Evolutionary conservation across 2,113 vertebrate genomes (phyloP).

Genomic region (Dipodomys spectabilis): DNA sequence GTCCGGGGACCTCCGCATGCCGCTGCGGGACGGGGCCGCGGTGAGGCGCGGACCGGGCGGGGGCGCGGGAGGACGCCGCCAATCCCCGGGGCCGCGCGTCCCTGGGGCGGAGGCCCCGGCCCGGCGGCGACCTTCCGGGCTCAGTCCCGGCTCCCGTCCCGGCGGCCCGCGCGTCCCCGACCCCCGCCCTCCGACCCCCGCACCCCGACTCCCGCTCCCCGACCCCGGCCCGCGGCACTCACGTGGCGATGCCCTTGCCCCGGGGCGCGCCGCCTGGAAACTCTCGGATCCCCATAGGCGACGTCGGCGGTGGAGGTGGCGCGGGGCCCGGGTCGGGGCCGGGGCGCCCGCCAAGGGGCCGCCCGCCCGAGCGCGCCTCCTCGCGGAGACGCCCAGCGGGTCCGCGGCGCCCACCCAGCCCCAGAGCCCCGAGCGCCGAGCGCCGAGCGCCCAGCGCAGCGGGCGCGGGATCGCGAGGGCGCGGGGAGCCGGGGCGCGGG

Average conservation of each 20-base stretch:
- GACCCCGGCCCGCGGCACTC: constrained; percentile 74
- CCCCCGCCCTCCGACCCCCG: background rate
- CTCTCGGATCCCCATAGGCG: constrained; percentile 88
- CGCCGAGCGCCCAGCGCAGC: constrained; percentile 20
- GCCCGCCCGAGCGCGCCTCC: constrained; percentile 28
- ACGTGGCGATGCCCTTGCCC: constrained; percentile 83
- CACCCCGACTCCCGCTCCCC: background rate
- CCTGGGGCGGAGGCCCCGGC: too few relatives aligned
- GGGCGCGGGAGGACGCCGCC: background rate
- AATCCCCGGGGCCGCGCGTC: background rate
- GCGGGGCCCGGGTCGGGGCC: constrained; percentile 49
- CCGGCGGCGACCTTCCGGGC: too few relatives aligned
- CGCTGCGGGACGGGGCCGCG: constrained; percentile 75
- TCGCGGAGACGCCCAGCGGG: background rate
- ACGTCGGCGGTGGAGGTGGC: constrained; percentile 64
- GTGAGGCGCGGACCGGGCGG: background rate
- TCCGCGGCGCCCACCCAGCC: background rate
- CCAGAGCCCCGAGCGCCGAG: background rate
- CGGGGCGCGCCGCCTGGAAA: constrained; percentile 85
- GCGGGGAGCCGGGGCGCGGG: background rate
- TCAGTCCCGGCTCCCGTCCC: background rate
- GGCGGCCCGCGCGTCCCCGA: too few relatives aligned
- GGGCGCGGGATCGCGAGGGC: background rate
- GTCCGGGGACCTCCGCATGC: constrained; percentile 95
- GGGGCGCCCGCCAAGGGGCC: constrained; percentile 23